Conservation (phyloP, 2,797 vertebrate species). For the Cryptoblepharus egeriae region DNA sequence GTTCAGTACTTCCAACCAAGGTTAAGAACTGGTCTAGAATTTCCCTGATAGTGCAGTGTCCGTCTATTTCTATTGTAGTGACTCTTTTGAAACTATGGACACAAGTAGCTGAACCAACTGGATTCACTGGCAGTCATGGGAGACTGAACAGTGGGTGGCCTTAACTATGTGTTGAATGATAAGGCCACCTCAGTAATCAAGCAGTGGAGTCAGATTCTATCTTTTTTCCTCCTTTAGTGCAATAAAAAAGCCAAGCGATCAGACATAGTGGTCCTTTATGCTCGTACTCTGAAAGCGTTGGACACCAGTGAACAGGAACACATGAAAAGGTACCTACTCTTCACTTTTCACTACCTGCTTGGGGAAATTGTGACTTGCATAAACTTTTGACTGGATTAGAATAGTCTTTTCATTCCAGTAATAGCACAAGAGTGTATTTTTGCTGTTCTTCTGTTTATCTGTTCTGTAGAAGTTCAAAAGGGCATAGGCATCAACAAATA, state of each 20-base stretch:
- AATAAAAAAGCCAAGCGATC: slow-evolving; percentile 93
- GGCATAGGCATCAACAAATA: no score
- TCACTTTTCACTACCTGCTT: no score
- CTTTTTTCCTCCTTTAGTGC: slow-evolving; percentile 81
- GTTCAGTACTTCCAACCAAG: no score
- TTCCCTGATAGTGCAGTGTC: no score
- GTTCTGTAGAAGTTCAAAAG: no score
- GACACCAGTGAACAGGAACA: slow-evolving; percentile 91
- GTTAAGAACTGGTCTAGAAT: no score
- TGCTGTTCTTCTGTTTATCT: no score
- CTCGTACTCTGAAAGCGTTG: slow-evolving; percentile 85
- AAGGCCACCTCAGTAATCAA: background rate
- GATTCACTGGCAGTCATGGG: background rate
- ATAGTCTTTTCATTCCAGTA: no score
- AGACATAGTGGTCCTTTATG: slow-evolving; percentile 92
- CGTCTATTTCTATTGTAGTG: no score
- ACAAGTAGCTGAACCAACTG: background rate
- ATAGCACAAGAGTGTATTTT: no score
- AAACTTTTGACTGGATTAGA: background rate
- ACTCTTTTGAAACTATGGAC: no score
- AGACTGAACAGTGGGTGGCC: background rate
- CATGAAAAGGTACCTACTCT: slow-evolving; percentile 83
- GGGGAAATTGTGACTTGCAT: background rate
- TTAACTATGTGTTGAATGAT: background rate
- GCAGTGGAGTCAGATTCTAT: background rate